phyloP scores from a whole-genome alignment of 2,888 invertebrate species.

The Cremastinae sp. region DNA sequence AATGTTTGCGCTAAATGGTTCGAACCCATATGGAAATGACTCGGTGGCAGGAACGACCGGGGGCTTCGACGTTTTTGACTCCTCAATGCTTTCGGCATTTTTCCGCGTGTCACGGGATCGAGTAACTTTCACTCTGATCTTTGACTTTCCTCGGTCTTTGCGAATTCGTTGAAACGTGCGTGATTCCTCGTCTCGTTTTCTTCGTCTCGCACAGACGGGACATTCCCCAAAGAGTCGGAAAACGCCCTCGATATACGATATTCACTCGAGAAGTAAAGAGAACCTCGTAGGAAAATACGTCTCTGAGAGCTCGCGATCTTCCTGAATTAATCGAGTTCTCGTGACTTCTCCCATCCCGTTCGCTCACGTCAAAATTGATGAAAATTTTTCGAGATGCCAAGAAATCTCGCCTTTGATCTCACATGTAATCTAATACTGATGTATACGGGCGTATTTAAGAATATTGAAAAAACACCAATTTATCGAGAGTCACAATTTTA shows the following conservation, averaged over 20 bases:
- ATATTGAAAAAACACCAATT: slow-evolving; percentile 35
- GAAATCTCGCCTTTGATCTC: slow-evolving; percentile 42
- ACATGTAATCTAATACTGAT: neutral
- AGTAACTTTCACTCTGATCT: slow-evolving; percentile 58
- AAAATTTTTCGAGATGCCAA: slow-evolving; percentile 16
- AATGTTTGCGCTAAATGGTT: slow-evolving; percentile 79
- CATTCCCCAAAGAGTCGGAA: slow-evolving; percentile 57
- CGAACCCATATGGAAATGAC: slow-evolving; percentile 79
- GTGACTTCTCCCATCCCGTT: slow-evolving; percentile 5
- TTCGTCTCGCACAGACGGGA: slow-evolving; percentile 26
- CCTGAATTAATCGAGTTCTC: slow-evolving; percentile 56
- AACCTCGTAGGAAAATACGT: slow-evolving; percentile 35
- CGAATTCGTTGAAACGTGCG: slow-evolving; percentile 54
- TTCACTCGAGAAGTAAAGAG: slow-evolving; percentile 11
- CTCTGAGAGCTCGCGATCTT: slow-evolving; percentile 30
- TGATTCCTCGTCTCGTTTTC: slow-evolving; percentile 38
- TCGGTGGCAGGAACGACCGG: slow-evolving; percentile 68
- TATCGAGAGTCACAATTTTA: too few species aligned
- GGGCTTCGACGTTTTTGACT: slow-evolving; percentile 76
- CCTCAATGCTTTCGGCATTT: slow-evolving; percentile 49
- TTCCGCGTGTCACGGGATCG: slow-evolving; percentile 23
- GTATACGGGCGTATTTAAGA: slow-evolving; percentile 33
- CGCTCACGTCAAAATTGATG: slow-evolving; percentile 23
- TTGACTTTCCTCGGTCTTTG: slow-evolving; percentile 53
- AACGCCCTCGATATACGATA: slow-evolving; percentile 28